Conservation (phyloP, 2,797 vertebrate genomes). For the Clarias platycephalus region DNA sequence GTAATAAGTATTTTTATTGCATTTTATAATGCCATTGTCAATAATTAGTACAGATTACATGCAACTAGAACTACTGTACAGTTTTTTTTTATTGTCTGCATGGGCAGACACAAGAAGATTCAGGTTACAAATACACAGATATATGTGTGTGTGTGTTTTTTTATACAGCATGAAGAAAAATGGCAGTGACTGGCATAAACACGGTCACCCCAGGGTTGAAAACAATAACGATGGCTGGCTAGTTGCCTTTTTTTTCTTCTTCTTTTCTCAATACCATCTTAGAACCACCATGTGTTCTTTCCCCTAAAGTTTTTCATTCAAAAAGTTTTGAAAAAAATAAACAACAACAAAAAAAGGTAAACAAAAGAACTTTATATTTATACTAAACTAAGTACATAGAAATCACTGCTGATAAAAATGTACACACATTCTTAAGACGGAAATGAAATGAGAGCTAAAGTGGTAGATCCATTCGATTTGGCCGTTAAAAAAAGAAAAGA, state of each 20-base stretch:
- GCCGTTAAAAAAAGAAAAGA: conserved; percentile 50
- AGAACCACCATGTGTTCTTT: conserved; percentile 70
- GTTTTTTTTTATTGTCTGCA: conserved; percentile 87
- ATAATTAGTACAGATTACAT: conserved; percentile 92
- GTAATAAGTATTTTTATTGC: conserved; percentile 90
- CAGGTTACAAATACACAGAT: conserved; percentile 88
- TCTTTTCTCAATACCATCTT: conserved; percentile 57
- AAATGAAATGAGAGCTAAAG: conserved; percentile 82
- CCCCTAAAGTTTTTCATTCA: conserved; percentile 73
- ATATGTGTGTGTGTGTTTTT: conserved; percentile 76
- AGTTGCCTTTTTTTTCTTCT: conserved; percentile 56
- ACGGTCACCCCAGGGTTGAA: conserved; percentile 74
- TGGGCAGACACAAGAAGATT: conserved; percentile 87
- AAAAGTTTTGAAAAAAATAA: conserved; percentile 59
- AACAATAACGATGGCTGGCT: conserved; percentile 64
- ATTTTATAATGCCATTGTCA: conserved; percentile 92
- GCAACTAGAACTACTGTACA: conserved; percentile 91
- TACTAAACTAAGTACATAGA: conserved; percentile 70
- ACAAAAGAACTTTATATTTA: conserved; percentile 64
- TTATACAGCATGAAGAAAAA: conserved; percentile 82
- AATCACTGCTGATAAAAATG: conserved; percentile 85
- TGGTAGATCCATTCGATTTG: conserved; percentile 77
- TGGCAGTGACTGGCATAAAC: conserved; percentile 80
- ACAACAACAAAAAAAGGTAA: conserved; percentile 67
- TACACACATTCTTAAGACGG: conserved; percentile 86